Evolutionary conservation across 2,797 vertebrate genomes (phyloP), one percentile per base, ranked within the genome.

Genomic region (Microchirus variegatus): DNA sequence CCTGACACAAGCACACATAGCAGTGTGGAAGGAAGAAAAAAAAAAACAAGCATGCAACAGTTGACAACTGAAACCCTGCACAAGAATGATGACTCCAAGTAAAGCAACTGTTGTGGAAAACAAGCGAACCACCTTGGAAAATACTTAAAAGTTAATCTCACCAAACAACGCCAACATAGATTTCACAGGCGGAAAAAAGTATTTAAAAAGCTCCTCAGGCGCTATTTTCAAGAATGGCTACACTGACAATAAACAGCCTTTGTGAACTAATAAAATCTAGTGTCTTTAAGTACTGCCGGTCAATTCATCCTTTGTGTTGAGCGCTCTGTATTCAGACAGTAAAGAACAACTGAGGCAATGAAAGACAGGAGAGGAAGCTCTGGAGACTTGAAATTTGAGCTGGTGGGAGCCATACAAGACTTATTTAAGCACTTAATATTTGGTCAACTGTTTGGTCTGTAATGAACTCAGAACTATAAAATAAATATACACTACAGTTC

Each of bases 11-110:
- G 5, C 46, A 44, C 36, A 15, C 43, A 70, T 5, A 84, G 79
- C 69, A 59, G 70, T 22, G 73, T 79, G 76, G 81, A 79, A 91
- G 86, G 77, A 70, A n/a, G n/a, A 79, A 91, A 91, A 87, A 75
- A 66, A 78, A 91, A 17, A 7, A 54, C 3, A 5, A 22, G 22
- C 1, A 22, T 22, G 22, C 22, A 60, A 60, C 73, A 18, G 76
- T 54, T 77, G 66, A 81, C 82, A 82, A 63, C 46, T 72, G 57
- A 83, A 62, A 57, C 54, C 18, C 26, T 3, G 16, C 53, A 41
- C 45, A 82, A 81, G 55, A 84, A 60, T 51, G 68, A 77, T 73
- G 83, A 77, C 67, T 67, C 16, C 26, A 59, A 75, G 19, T 65
- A 77, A 78, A 81, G 37, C 50, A 54, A 61, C 41, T 18, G 26